Percentiles rank a stretch among this genome's conserved stretches.
These are phyloP conservation scores for Blastobasis lacticolella DNA, from an alignment of 2,888 invertebrate genomes.

Conservation along the genomic window DNA sequence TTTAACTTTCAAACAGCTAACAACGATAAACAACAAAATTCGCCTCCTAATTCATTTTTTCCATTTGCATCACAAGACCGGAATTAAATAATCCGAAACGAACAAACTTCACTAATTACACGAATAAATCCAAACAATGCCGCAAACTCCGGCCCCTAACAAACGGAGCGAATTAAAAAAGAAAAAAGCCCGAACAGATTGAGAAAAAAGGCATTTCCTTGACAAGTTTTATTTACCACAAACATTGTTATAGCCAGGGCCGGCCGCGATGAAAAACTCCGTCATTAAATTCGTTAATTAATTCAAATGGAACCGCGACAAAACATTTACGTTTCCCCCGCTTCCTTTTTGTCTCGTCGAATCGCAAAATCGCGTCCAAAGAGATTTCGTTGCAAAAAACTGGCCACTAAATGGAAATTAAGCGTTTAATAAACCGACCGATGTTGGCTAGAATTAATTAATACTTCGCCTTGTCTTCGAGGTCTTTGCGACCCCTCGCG, in stretches of 20 bases:
- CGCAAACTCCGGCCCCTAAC: conserved; percentile 45
- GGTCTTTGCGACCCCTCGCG: conserved; percentile 41
- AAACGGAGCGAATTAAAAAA: conserved; percentile 61
- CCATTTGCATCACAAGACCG: conserved; percentile 55
- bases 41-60: conserved; percentile 50
- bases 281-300: conserved; percentile 72
- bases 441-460: conserved; percentile 64
- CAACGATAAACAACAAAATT: conserved; percentile 38
- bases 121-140: conserved; percentile 69
- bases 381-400: conserved; percentile 1
- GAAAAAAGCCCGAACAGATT: conserved; percentile 55
- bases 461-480: conserved; percentile 56
- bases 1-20: conserved; percentile 29
- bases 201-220: conserved; percentile 65
- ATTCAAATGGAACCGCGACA: conserved; percentile 71
- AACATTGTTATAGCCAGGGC: conserved; percentile 66
- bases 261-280: conserved; percentile 62
- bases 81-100: conserved; percentile 62
- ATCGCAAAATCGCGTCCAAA: conserved; percentile 39
- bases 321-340: conserved; percentile 63
- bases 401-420: conserved; percentile 62
- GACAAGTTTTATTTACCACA: conserved; percentile 73
- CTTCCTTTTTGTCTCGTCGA: conserved; percentile 46
- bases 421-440: conserved; percentile 60
- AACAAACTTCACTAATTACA: conserved; percentile 73